phyloP scores from a whole-genome alignment of 2,888 invertebrate genomes.

The Loripinus fragilis region DNA sequence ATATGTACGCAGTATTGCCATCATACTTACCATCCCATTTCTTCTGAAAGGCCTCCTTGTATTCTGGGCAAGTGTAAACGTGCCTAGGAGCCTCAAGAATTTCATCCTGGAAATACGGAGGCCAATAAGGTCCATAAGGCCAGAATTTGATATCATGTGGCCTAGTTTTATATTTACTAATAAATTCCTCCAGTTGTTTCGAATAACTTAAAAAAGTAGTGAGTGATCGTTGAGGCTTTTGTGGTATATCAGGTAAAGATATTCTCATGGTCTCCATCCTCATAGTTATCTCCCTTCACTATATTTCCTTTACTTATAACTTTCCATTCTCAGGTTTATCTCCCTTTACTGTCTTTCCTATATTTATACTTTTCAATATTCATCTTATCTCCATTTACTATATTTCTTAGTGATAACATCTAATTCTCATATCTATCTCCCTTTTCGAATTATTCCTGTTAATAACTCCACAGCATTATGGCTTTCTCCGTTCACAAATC shows the following conservation, averaged over 20 bases:
- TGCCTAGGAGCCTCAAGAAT: slow-evolving; percentile 73
- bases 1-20: neutral
- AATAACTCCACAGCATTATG: too few relatives aligned
- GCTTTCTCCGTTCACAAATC: too few relatives aligned
- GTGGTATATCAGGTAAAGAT: slow-evolving; percentile 33
- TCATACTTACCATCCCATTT: slow-evolving; percentile 56
- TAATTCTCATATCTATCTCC: too few relatives aligned
- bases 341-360: too few relatives aligned
- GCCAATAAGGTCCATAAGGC: slow-evolving; percentile 82
- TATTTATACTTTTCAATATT: too few relatives aligned
- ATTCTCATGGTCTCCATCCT: slow-evolving; percentile 23
- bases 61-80: slow-evolving; percentile 53
- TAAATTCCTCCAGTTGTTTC: slow-evolving; percentile 77
- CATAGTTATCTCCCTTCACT: neutral
- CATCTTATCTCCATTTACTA: too few relatives aligned
- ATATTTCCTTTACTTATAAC: too few relatives aligned
- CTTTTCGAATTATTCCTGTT: too few relatives aligned
- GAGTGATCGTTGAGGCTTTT: slow-evolving; percentile 49
- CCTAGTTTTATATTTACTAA: slow-evolving; percentile 73
- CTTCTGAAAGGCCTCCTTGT: slow-evolving; percentile 64
- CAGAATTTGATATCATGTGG: slow-evolving; percentile 80
- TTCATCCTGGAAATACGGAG: slow-evolving; percentile 69
- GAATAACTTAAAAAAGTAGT: slow-evolving; percentile 72
- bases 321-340: too few relatives aligned
- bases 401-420: too few relatives aligned